These are phyloP conservation scores for Calvadosia cruxmelitensis DNA, from an alignment of 30 jellyfish, hydroid and myxozoan genomes.

Conservation along the genomic window DNA sequence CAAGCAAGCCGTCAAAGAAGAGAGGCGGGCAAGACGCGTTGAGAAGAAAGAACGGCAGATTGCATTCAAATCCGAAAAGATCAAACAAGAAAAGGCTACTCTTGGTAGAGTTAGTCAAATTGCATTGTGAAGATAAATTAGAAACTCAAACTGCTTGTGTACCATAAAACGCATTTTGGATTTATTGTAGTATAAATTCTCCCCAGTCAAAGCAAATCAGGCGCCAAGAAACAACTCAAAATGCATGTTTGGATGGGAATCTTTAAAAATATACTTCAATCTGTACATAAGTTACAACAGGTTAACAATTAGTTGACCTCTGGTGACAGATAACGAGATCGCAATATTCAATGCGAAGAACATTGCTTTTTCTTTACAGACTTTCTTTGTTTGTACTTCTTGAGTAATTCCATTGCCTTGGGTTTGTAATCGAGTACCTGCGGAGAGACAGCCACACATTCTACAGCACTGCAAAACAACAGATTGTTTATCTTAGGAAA, in stretches of 20 bases:
- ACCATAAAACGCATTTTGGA: no score
- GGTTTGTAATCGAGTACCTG: constrained; percentile 78
- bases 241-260: background rate
- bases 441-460: background rate
- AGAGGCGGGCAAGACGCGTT: constrained; percentile 45
- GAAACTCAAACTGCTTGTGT: background rate
- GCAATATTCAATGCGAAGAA: background rate
- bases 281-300: constrained; percentile 1
- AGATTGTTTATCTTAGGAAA: no score
- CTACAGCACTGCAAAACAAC: no score
- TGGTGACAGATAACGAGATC: no score
- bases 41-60: constrained; percentile 68
- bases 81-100: constrained; percentile 47
- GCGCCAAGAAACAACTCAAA: background rate
- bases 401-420: constrained; percentile 54
- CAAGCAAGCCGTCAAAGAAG: constrained; percentile 59
- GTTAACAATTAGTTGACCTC: background rate
- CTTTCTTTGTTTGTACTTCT: constrained; percentile 54
- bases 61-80: constrained; percentile 64
- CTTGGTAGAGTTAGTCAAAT: background rate
- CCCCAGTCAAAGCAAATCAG: no score
- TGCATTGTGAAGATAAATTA: background rate
- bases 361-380: constrained; percentile 41
- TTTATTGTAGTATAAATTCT: background rate
- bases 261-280: background rate